Evolutionary conservation across 1,140 invertebrate genomes (phyloP).

Genomic region (Drosophila hydei): DNA sequence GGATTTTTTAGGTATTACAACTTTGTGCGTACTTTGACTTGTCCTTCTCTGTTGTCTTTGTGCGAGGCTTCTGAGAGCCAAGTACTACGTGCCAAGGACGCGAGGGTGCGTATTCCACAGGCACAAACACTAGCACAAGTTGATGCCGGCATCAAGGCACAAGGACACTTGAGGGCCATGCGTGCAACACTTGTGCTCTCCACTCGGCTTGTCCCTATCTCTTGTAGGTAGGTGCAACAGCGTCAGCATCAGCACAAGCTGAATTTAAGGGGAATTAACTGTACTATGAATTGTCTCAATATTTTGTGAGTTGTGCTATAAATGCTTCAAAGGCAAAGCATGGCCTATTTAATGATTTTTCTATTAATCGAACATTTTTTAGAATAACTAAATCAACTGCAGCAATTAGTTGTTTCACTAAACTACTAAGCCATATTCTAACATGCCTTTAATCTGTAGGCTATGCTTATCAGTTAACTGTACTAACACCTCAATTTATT

Average conservation of each 20-base stretch:
- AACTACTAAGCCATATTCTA: too few relatives aligned
- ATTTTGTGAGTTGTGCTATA: too few relatives aligned
- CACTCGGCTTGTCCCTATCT: conserved; percentile 1
- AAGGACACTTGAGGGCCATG: conserved; percentile 36
- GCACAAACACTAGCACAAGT: conserved; percentile 10
- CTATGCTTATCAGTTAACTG: conserved; percentile 10
- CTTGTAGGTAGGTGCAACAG: neutral
- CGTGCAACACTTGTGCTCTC: neutral
- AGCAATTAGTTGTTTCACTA: too few relatives aligned
- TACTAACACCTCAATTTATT: conserved; percentile 44
- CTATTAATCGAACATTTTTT: too few relatives aligned
- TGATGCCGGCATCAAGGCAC: conserved; percentile 35
- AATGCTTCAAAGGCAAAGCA: too few relatives aligned
- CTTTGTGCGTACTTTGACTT: conserved; percentile 43
- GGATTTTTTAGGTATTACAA: conserved; percentile 27
- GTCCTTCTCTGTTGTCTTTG: conserved; percentile 65
- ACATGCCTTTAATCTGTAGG: neutral
- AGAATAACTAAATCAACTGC: too few relatives aligned
- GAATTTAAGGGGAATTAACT: conserved; percentile 9
- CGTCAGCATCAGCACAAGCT: conserved; percentile 15
- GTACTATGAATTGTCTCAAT: too few relatives aligned
- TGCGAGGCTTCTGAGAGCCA: conserved; percentile 22
- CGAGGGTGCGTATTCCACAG: conserved; percentile 17
- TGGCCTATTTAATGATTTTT: too few relatives aligned
- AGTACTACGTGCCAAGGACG: conserved; percentile 55